Evolutionary conservation across 37 sponge, comb jelly and placozoan species (phyloP).

Genomic region (Ephydatia muelleri): DNA sequence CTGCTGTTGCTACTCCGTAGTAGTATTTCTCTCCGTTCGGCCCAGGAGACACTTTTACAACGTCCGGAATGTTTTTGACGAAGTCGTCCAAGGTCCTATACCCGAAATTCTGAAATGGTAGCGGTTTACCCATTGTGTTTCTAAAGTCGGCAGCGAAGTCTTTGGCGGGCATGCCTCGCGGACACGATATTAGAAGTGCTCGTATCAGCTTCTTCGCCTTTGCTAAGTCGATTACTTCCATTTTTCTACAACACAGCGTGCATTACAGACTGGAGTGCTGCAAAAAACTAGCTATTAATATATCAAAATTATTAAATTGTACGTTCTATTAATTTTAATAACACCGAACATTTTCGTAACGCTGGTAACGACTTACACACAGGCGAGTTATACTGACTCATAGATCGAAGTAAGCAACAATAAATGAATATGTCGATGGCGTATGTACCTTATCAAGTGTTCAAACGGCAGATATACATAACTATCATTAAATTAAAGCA

Average conservation of each 20-base stretch:
- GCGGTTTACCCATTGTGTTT: constrained; percentile 39
- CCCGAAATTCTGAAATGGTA: constrained; percentile 55
- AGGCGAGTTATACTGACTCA: too few relatives aligned
- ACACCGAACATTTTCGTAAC: too few relatives aligned
- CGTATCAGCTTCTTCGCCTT: constrained; percentile 42
- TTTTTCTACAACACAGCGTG: too few relatives aligned
- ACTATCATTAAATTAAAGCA: neutral
- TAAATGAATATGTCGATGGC: too few relatives aligned
- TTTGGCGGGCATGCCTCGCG: constrained; percentile 51
- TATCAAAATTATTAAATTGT: too few relatives aligned
- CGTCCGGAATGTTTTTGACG: constrained; percentile 42
- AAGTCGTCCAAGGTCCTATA: constrained; percentile 44
- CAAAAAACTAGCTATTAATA: too few relatives aligned
- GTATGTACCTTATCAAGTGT: too few relatives aligned
- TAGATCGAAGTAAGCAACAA: too few relatives aligned
- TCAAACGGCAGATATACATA: too few relatives aligned
- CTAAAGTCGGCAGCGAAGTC: constrained; percentile 35
- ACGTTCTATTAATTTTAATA: too few relatives aligned
- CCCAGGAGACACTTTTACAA: constrained; percentile 27
- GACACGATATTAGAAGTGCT: constrained; percentile 66
- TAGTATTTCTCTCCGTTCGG: constrained; percentile 42
- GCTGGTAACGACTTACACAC: too few relatives aligned
- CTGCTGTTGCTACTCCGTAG: constrained; percentile 38
- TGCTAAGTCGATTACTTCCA: neutral
- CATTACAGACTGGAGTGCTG: too few relatives aligned